These are phyloP conservation scores for Actinostola sp. DNA, from an alignment of 92 coral and sea anemone species.

Conservation along the genomic window DNA sequence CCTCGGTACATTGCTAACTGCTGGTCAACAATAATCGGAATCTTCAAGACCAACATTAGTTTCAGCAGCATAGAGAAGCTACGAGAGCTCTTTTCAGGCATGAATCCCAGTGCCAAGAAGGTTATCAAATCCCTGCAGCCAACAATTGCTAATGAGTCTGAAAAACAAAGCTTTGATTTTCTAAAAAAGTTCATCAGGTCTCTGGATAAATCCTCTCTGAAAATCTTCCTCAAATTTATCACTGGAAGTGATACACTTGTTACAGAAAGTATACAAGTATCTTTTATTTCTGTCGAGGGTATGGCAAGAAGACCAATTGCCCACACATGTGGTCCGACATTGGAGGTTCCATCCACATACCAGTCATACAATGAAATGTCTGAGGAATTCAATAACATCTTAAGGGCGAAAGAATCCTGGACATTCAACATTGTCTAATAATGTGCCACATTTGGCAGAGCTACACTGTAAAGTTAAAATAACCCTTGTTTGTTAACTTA, in stretches of 20 bases:
- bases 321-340: slow-evolving; percentile 56
- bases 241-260: slow-evolving; percentile 37
- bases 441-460: no score
- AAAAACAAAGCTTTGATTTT: slow-evolving; percentile 43
- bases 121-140: slow-evolving; percentile 47
- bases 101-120: slow-evolving; percentile 42
- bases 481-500: no score
- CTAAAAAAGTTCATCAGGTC: slow-evolving; percentile 57
- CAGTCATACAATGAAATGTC: slow-evolving; percentile 60
- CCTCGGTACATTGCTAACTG: slow-evolving; percentile 64
- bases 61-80: slow-evolving; percentile 43
- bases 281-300: slow-evolving; percentile 50
- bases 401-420: slow-evolving; percentile 61
- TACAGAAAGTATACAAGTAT: slow-evolving; percentile 29
- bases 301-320: slow-evolving; percentile 44
- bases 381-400: slow-evolving; percentile 55
- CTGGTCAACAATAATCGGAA: slow-evolving; percentile 49
- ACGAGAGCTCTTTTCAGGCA: slow-evolving; percentile 26
- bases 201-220: slow-evolving; percentile 34
- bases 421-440: slow-evolving; percentile 49
- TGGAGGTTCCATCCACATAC: slow-evolving; percentile 57
- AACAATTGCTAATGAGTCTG: slow-evolving; percentile 30
- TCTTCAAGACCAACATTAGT: slow-evolving; percentile 33
- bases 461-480: no score
- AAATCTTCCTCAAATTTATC: slow-evolving; percentile 46